A percentile compares a stretch with the other conserved stretches of the same genome.
These are phyloP conservation scores for Psittacara wagleri DNA, from an alignment of 2,113 vertebrate species.

Conservation along the genomic window DNA sequence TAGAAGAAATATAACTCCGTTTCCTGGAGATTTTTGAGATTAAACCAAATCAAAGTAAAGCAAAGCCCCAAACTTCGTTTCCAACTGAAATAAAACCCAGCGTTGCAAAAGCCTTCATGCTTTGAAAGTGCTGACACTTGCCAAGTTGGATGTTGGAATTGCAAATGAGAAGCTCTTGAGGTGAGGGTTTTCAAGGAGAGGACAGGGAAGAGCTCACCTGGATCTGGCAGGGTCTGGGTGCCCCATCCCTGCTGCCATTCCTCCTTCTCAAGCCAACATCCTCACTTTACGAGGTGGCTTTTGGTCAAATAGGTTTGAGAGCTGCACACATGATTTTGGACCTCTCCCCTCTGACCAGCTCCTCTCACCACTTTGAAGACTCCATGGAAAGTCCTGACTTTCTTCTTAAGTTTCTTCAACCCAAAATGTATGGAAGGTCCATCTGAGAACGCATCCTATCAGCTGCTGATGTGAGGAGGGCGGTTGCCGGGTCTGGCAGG, in stretches of 20 bases:
- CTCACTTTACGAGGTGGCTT: background rate
- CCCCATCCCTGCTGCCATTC: accelerated
- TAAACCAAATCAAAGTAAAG: background rate
- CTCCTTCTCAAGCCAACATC: background rate
- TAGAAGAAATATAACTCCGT: background rate
- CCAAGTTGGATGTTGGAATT: accelerated
- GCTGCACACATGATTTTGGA: accelerated
- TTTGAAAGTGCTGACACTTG: background rate
- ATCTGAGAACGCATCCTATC: accelerated
- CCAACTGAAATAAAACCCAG: background rate
- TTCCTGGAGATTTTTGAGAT: background rate
- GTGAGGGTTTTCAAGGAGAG: background rate
- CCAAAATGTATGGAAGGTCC: accelerated
- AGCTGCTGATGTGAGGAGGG: background rate
- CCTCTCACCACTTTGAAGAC: background rate
- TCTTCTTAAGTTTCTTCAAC: background rate
- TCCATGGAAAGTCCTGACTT: background rate
- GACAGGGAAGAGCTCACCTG: background rate
- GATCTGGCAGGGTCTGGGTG: no score
- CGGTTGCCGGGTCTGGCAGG: background rate
- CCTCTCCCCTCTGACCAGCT: background rate
- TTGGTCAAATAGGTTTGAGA: background rate
- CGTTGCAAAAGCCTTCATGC: accelerated
- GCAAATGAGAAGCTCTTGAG: background rate
- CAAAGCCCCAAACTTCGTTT: background rate